These are phyloP conservation scores for Hydropotes inermis DNA, from an alignment of 2,113 vertebrate species.

Conservation along the genomic window DNA sequence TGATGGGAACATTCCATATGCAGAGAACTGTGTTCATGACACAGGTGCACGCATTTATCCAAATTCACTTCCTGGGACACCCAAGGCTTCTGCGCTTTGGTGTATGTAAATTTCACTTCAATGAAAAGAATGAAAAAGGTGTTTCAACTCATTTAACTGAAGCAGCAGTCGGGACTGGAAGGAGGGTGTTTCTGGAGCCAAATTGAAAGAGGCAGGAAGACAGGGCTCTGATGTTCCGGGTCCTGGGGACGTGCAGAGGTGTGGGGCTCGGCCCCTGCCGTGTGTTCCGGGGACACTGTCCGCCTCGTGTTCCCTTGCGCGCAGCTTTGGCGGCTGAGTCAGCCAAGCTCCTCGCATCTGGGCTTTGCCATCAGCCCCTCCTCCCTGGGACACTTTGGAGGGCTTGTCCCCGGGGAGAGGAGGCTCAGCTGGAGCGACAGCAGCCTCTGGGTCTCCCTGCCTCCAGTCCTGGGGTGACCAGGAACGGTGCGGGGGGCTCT, in stretches of 20 bases:
- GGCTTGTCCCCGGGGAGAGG: background rate
- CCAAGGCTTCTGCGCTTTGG: background rate
- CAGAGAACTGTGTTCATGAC: background rate
- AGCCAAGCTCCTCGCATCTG: background rate
- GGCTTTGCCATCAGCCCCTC: background rate
- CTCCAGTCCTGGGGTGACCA: background rate
- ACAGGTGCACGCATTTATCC: background rate
- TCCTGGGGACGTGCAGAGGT: too few species aligned
- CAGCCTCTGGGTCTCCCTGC: background rate
- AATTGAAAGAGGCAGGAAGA: background rate
- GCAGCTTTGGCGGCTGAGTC: background rate
- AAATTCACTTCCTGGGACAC: background rate
- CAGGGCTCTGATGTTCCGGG: background rate
- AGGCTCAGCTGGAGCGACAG: background rate
- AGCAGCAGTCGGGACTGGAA: background rate
- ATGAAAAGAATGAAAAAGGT: background rate
- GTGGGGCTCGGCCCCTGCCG: background rate
- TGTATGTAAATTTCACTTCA: background rate
- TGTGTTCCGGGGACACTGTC: rapidly evolving
- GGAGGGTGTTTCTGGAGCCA: background rate
- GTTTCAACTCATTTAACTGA: background rate
- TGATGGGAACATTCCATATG: background rate
- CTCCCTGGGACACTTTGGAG: background rate
- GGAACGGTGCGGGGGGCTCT: background rate
- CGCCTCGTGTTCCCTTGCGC: background rate